These are phyloP conservation scores for Mus spicilegus DNA, from an alignment of 2,113 vertebrate genomes.

Conservation along the genomic window DNA sequence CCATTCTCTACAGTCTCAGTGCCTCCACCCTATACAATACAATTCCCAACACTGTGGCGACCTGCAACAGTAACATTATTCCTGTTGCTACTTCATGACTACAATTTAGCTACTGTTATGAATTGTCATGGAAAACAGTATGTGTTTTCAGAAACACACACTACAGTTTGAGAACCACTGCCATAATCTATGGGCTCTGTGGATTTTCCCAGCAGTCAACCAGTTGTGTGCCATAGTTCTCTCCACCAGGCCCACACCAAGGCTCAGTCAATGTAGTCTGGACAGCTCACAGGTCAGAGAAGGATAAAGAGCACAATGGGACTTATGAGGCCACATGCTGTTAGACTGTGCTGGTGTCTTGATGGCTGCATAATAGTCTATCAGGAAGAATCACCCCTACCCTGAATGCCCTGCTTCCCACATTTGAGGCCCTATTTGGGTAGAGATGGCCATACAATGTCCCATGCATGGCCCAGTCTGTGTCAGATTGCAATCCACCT, in stretches of 20 bases:
- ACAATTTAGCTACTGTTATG: not conserved
- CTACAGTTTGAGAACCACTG: not conserved
- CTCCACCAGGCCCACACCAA: no score
- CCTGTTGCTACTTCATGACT: not conserved
- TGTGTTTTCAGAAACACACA: no score
- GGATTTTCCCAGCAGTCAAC: not conserved
- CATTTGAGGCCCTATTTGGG: no score
- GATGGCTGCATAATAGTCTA: not conserved
- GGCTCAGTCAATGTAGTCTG: not conserved
- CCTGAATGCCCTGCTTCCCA: no score
- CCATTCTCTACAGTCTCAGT: no score
- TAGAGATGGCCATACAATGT: no score
- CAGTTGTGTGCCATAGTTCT: not conserved
- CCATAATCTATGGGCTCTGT: not conserved
- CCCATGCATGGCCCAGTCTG: no score
- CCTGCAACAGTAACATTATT: rapidly evolving
- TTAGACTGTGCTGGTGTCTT: not conserved
- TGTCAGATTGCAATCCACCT: no score
- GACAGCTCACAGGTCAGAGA: not conserved
- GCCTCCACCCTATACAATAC: not conserved
- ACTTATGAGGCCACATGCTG: no score
- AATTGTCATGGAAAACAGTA: not conserved
- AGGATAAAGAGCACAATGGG: not conserved
- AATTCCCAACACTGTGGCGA: not conserved
- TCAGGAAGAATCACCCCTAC: no score